A percentile compares a stretch with the other conserved stretches of the same genome.
phyloP scores from a whole-genome alignment of 2,888 invertebrate genomes.

The Acrobasis consociella region DNA sequence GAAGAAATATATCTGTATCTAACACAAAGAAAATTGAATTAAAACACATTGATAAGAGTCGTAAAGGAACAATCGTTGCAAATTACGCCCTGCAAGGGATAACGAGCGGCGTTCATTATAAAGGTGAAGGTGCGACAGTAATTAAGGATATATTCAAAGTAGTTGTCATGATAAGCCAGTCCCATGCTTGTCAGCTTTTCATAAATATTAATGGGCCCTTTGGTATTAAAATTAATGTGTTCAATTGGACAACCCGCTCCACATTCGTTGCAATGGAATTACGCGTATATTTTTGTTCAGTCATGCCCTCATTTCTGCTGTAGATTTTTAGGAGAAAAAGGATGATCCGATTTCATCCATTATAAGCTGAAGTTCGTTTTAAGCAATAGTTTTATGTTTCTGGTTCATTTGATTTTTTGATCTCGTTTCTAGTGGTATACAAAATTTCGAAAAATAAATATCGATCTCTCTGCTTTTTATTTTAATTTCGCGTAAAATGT shows the following conservation, averaged over 20 bases:
- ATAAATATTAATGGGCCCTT: conserved; percentile 71
- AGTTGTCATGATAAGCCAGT: conserved; percentile 21
- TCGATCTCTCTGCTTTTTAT: neutral
- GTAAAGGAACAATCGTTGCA: conserved; percentile 2
- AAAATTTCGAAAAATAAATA: neutral
- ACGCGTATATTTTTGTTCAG: conserved; percentile 2
- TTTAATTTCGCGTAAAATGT: no score
- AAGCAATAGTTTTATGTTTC: no score
- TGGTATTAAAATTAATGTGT: conserved; percentile 74
- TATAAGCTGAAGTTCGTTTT: neutral
- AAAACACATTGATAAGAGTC: neutral
- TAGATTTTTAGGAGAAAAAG: neutral
- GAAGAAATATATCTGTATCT: neutral
- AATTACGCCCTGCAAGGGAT: conserved; percentile 9
- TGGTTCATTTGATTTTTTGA: no score
- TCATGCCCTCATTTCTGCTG: conserved; percentile 18
- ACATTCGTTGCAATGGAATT: conserved; percentile 3
- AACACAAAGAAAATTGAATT: neutral
- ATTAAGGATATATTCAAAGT: conserved; percentile 30
- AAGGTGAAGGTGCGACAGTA: conserved; percentile 33
- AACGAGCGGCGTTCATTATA: conserved; percentile 20
- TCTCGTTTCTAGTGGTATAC: neutral
- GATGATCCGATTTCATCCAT: neutral
- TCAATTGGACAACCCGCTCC: conserved; percentile 48
- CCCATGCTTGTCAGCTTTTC: conserved; percentile 34